Evolutionary conservation across 2,797 vertebrate species (phyloP), one percentile per base, ranked within the genome.

Genomic region (Garrulus glandarius): DNA sequence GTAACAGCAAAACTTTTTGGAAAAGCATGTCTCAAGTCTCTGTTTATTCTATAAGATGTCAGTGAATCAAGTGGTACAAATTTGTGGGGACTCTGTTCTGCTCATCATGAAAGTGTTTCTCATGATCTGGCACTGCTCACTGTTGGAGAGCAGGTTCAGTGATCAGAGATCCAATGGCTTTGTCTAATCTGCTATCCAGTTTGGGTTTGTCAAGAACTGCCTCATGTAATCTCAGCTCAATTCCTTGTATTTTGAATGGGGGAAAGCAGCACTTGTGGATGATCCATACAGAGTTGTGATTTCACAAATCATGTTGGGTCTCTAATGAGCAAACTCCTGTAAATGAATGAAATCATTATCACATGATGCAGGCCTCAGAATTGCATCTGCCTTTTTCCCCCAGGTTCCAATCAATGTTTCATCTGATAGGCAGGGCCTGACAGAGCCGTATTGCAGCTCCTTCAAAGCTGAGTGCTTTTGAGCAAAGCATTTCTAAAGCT

Each of bases 231-330:
- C 22, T 56, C 60, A 46, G 34, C 27, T 65, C 21, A 41, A 19
- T 50, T 89, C 23, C 22, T 84, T 8, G 2, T 22, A 8, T 13
- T 77, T 22, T 10, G 34, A 47, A 32, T 5, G 15, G 7, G 23
- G 36, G 74, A 72, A 36, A 82, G 13, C n/a, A 26, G 11, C 2
- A 4, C 59, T 76, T 70, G 26, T 0, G 0, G 60, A 32, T 26
- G n/a, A 84, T 24, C 27, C 26, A 2, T 11, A 21, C 0, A 0
- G 50, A 34, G 9, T 12, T 69, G 49, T n/a, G 43, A 53, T 72
- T 64, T 69, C 70, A 56, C 1, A 10, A 55, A 20, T 37, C 2
- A 0, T 5, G 12, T 43, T 70, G 46, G 10, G 19, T 61, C 6
- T 63, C 24, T 53, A 50, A 89, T 0, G 1, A 70, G 12, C 9